Evolutionary conservation across 2,888 invertebrate genomes (phyloP), one percentile per base, ranked within the genome.

Genomic region (Lasioglossum marginatum): DNA sequence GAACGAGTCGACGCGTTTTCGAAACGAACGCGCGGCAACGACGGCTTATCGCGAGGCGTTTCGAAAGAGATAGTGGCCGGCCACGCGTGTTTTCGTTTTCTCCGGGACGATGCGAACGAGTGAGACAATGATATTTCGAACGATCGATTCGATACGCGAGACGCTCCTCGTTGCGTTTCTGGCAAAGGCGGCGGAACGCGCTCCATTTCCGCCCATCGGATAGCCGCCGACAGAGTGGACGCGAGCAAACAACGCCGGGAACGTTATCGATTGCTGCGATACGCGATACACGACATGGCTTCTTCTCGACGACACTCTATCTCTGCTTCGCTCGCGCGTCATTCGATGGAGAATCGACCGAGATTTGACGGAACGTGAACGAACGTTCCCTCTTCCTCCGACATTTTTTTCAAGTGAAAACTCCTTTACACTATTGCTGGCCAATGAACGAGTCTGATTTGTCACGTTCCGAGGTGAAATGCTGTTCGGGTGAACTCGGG

Each of bases 171-270:
- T 57, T n/a, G 12, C 68, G 82, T 63, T 77, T 45, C 52, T 43
- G 74, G 72, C 78, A 68, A 88, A 87, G 63, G 31, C 63, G 87
- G 81, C 87, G 85, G 86, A 89, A 88, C 88, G 90, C 90, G 92
- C 91, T 87, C 91, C 90, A 92, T 90, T 93, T 93, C 91, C 91
- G 92, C 92, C 91, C 89, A 88, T 91, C 92, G 90, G 89, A 85
- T 90, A 84, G 83, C 77, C 86, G 79, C 71, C 77, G 83, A 48
- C 71, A 45, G 79, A 48, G 66, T 74, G 88, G 81, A 84, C 88
- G 63, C 27, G 31, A 34, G 34, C 66, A 23, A 68, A 34, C 66
- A 68, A 68, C 37, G 66, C 37, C 34, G 37, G 72, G 89, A 83
- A 88, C 89, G 85, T 87, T 92, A 92, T 92, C 91, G 92, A 92